Evolutionary conservation across 2,797 vertebrate species (phyloP).

Genomic region (Fringilla coelebs): DNA sequence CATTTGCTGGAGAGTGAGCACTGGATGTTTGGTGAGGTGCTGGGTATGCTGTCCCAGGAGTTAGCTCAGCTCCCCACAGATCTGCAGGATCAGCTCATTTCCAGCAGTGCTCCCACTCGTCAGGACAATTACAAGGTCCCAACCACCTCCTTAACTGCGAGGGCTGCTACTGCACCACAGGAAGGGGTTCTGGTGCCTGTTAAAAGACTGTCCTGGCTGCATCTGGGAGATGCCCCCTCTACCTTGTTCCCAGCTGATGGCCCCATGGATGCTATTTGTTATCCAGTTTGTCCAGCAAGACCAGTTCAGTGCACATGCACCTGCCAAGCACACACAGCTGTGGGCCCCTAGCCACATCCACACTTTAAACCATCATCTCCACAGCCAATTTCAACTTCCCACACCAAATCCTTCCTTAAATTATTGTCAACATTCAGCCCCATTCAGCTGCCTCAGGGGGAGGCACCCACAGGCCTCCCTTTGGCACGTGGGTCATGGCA

Average conservation of each 20-base stretch:
- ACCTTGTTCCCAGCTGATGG: background rate
- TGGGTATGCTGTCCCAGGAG: background rate
- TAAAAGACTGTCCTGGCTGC: background rate
- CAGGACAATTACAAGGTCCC: background rate
- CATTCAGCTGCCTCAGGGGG: no score
- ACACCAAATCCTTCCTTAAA: background rate
- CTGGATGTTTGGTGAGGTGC: background rate
- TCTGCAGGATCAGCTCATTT: background rate
- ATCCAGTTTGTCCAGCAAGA: background rate
- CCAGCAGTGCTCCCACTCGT: background rate
- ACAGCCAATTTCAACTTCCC: background rate
- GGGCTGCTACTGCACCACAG: background rate
- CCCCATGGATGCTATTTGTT: rapidly evolving
- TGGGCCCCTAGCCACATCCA: rapidly evolving
- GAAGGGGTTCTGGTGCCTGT: background rate
- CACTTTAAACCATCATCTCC: background rate
- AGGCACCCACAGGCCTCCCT: background rate
- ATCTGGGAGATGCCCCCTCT: background rate
- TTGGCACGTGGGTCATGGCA: background rate
- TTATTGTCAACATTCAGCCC: background rate
- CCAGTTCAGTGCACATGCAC: background rate
- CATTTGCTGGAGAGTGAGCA: background rate
- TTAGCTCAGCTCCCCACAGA: background rate
- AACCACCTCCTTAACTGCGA: background rate
- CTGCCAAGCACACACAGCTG: background rate